Percentiles rank a stretch among this genome's conserved stretches.
Evolutionary conservation across 2,888 invertebrate species (phyloP).

Genomic region (Drosophila nr. perissopoda): DNA sequence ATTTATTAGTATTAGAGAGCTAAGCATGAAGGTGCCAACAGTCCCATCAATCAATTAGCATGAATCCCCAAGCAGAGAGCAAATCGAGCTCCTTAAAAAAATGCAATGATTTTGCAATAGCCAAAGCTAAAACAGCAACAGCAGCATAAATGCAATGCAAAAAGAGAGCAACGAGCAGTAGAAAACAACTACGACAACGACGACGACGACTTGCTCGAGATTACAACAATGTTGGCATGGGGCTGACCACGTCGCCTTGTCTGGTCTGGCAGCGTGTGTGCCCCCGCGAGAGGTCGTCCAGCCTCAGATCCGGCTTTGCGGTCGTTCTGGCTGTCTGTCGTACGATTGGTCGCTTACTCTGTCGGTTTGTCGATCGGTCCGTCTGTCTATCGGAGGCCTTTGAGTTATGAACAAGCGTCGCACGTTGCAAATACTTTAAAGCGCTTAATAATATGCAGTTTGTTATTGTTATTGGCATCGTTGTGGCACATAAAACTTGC

Average conservation of each 20-base stretch:
- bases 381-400: constrained; percentile 43
- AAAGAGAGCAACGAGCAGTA: constrained; percentile 35
- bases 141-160: constrained; percentile 33
- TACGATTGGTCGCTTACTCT: constrained; percentile 6
- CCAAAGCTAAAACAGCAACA: constrained; percentile 16
- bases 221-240: constrained; percentile 43
- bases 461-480: constrained; percentile 71
- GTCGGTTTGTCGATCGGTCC: constrained; percentile 26
- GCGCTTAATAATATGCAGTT: constrained; percentile 78
- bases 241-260: constrained; percentile 72
- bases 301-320: constrained; percentile 69
- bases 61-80: constrained; percentile 18
- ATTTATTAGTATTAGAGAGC: constrained; percentile 68
- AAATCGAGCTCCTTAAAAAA: constrained; percentile 12
- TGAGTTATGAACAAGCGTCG: constrained; percentile 55
- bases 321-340: constrained; percentile 31
- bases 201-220: constrained; percentile 36
- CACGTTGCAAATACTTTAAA: constrained; percentile 72
- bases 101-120: constrained; percentile 61
- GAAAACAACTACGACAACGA: constrained; percentile 12
- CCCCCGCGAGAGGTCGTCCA: constrained; percentile 76
- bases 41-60: constrained; percentile 73
- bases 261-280: constrained; percentile 61
- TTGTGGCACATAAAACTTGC: constrained; percentile 63
- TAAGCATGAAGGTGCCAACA: constrained; percentile 70